These are phyloP conservation scores for Aleadryas rufinucha DNA, from an alignment of 2,113 vertebrate species.

Conservation along the genomic window DNA sequence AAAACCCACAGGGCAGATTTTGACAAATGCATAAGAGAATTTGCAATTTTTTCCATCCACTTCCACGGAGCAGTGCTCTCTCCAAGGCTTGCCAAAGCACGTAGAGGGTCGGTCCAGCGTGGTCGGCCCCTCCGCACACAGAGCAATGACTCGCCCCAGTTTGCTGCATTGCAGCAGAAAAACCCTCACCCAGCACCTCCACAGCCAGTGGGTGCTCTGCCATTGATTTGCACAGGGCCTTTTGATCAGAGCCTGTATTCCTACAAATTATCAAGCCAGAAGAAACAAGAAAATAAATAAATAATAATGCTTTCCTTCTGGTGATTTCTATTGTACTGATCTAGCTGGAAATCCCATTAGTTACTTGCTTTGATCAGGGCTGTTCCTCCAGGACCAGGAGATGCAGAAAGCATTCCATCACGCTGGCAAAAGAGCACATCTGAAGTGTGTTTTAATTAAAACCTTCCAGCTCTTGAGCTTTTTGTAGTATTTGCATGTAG, in stretches of 20 bases:
- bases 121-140: background rate
- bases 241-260: background rate
- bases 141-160: background rate
- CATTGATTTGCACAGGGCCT: fast-evolving
- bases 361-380: background rate
- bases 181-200: background rate
- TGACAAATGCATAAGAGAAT: fast-evolving
- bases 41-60: background rate
- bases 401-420: background rate
- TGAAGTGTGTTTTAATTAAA: conserved; percentile 15
- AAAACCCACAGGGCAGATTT: background rate
- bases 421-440: background rate
- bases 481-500: background rate
- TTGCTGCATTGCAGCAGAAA: background rate
- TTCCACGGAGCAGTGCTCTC: background rate
- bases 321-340: conserved; percentile 5
- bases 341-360: background rate
- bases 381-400: background rate
- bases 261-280: background rate
- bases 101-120: fast-evolving
- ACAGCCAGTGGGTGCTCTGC: background rate
- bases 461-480: background rate
- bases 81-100: background rate
- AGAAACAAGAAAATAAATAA: conserved; percentile 8
- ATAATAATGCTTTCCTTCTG: background rate